Percentiles rank a stretch among this genome's conserved stretches.
These are phyloP conservation scores for Isaurus tuberculatus DNA, from an alignment of 92 coral and sea anemone species.

Conservation along the genomic window DNA sequence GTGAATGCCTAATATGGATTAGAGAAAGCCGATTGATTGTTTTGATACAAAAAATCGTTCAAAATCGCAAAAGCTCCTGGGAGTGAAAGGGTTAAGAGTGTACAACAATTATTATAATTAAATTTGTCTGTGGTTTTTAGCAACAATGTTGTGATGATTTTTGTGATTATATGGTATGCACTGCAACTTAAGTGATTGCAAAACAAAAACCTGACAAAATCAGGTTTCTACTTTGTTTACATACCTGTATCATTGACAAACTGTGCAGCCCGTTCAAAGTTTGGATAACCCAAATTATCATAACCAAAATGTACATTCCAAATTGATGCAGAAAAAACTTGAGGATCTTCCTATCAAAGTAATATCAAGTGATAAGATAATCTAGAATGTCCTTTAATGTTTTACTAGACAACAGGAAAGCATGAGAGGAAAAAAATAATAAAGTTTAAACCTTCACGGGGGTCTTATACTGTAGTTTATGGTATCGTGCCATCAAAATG, in stretches of 20 bases:
- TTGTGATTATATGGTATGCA: too few species aligned
- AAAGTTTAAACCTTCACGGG: slow-evolving; percentile 79
- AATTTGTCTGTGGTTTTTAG: too few species aligned
- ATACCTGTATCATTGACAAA: slow-evolving; percentile 88
- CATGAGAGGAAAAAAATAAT: not conserved
- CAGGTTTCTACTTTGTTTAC: not conserved
- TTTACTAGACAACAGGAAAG: too few species aligned
- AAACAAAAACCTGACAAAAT: too few species aligned
- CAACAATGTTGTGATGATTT: too few species aligned
- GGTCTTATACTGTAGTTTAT: slow-evolving; percentile 66
- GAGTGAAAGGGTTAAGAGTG: too few species aligned
- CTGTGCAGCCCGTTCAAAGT: slow-evolving; percentile 95
- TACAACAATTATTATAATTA: too few species aligned
- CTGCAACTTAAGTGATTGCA: too few species aligned
- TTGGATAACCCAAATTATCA: slow-evolving; percentile 98
- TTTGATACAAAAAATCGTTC: too few species aligned
- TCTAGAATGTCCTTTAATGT: not conserved
- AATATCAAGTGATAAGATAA: not conserved
- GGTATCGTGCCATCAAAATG: slow-evolving; percentile 73
- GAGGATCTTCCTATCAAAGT: slow-evolving; percentile 68
- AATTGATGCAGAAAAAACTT: slow-evolving; percentile 90
- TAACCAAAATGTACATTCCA: slow-evolving; percentile 99
- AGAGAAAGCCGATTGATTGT: too few species aligned
- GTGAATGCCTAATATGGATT: too few species aligned
- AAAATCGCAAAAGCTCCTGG: too few species aligned